Conservation (phyloP, 1,140 invertebrate genomes). For the Trichoplusia ni region DNA sequence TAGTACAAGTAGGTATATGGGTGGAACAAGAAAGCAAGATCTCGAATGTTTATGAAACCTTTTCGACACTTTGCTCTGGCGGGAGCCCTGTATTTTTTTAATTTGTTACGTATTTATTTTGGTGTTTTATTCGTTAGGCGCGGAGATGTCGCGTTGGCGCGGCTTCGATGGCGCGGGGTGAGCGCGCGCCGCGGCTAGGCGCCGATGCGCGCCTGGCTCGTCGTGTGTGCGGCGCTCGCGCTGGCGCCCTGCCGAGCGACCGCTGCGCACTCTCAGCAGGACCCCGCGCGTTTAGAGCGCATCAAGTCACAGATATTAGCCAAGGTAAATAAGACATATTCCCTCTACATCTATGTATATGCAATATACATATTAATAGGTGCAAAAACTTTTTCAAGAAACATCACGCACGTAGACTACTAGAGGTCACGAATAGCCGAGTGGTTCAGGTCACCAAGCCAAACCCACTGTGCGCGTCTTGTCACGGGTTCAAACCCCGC, state of each 20-base stretch:
- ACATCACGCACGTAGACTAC: too few species aligned
- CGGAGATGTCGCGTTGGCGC: conserved; percentile 65
- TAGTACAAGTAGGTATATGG: too few species aligned
- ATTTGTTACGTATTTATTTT: background rate
- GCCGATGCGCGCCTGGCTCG: conserved; percentile 75
- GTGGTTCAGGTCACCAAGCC: too few species aligned
- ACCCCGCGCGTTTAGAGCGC: conserved; percentile 55
- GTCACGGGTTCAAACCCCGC: too few species aligned
- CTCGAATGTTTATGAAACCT: too few species aligned
- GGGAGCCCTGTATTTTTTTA: background rate
- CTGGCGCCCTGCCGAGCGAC: conserved; percentile 66
- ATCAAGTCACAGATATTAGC: conserved; percentile 73
- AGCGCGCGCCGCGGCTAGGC: conserved; percentile 66
- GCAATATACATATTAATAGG: background rate
- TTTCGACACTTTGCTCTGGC: too few species aligned
- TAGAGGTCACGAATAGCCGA: too few species aligned
- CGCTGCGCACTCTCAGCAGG: conserved; percentile 43
- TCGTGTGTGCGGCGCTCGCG: conserved; percentile 75
- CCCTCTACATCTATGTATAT: background rate
- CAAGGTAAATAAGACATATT: conserved; percentile 52
- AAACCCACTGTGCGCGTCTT: too few species aligned
- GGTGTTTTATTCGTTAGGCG: conserved; percentile 43
- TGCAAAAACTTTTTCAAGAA: too few species aligned
- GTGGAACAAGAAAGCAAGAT: too few species aligned
- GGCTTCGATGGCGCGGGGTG: conserved; percentile 70